Percentiles rank a stretch among this genome's conserved stretches.
These are phyloP conservation scores for Crotophaga sulcirostris DNA, from an alignment of 2,113 vertebrate species.

Conservation along the genomic window DNA sequence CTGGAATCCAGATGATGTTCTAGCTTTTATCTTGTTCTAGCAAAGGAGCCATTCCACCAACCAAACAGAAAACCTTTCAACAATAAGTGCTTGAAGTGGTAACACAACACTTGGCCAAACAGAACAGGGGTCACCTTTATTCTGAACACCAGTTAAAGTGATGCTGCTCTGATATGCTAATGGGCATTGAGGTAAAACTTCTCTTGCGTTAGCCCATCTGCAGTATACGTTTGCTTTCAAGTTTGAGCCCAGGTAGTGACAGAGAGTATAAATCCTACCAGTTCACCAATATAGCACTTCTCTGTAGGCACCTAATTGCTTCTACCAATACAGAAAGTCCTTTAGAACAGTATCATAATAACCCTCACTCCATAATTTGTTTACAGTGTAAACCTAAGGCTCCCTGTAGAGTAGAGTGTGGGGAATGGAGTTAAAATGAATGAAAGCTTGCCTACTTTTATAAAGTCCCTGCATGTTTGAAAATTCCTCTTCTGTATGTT, in stretches of 20 bases:
- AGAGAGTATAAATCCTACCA: neutral
- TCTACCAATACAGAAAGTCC: neutral
- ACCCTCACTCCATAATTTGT: neutral
- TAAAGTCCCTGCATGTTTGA: neutral
- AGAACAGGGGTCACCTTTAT: neutral
- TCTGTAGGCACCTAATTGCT: neutral
- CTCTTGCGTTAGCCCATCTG: neutral
- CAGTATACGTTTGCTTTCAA: neutral
- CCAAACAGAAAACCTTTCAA: neutral
- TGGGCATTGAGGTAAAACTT: neutral
- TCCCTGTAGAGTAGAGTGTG: no score
- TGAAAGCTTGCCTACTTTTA: neutral
- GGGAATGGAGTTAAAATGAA: neutral
- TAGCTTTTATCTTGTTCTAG: neutral
- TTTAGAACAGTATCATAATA: neutral
- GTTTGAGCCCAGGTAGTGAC: neutral
- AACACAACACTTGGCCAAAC: neutral
- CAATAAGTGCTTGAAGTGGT: accelerated
- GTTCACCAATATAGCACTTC: neutral
- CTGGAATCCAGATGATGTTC: neutral
- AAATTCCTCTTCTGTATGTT: neutral
- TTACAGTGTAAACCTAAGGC: no score
- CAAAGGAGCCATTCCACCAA: neutral
- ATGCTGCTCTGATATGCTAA: neutral
- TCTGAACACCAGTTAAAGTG: neutral